Percentiles rank a stretch among this genome's conserved stretches.
These are phyloP conservation scores for Lobophora halterata DNA, from an alignment of 2,888 invertebrate genomes.

Conservation along the genomic window DNA sequence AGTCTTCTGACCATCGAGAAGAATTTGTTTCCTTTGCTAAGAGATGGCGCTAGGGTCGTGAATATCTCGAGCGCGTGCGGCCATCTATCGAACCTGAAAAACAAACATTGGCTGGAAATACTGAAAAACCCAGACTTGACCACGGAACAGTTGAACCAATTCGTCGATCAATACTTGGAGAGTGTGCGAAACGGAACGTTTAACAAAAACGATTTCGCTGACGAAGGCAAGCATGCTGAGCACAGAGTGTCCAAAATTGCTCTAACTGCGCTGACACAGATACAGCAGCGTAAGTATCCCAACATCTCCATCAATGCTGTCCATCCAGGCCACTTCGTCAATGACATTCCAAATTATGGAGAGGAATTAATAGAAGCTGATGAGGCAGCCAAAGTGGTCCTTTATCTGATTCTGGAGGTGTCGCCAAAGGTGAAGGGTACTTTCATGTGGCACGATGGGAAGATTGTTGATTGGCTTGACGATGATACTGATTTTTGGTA, in stretches of 20 bases:
- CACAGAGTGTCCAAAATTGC: slow-evolving; percentile 70
- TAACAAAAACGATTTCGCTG: slow-evolving; percentile 62
- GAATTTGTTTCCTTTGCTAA: slow-evolving; percentile 84
- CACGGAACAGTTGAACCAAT: slow-evolving; percentile 55
- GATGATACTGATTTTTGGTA: slow-evolving; percentile 57
- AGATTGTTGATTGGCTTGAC: slow-evolving; percentile 82
- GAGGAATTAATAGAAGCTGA: slow-evolving; percentile 81
- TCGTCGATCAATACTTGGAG: slow-evolving; percentile 64
- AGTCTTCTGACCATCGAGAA: slow-evolving; percentile 61
- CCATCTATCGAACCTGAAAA: slow-evolving; percentile 66
- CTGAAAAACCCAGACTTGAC: slow-evolving; percentile 54
- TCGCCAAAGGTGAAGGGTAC: slow-evolving; percentile 81
- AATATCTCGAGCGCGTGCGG: slow-evolving; percentile 82
- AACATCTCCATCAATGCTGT: slow-evolving; percentile 68
- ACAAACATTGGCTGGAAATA: slow-evolving; percentile 54
- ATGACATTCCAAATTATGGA: slow-evolving; percentile 75
- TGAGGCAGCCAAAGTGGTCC: slow-evolving; percentile 77
- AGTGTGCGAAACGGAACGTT: slow-evolving; percentile 67
- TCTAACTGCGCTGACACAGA: slow-evolving; percentile 61
- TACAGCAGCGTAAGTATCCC: slow-evolving; percentile 59
- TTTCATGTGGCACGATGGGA: slow-evolving; percentile 83
- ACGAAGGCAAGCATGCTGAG: slow-evolving; percentile 69
- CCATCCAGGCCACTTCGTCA: slow-evolving; percentile 62
- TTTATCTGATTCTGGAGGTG: slow-evolving; percentile 83
- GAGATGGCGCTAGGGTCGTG: slow-evolving; percentile 86